A percentile compares a stretch with the other conserved stretches of the same genome.
phyloP scores from a whole-genome alignment of 2,113 vertebrate genomes.

The Pteropus alecto region DNA sequence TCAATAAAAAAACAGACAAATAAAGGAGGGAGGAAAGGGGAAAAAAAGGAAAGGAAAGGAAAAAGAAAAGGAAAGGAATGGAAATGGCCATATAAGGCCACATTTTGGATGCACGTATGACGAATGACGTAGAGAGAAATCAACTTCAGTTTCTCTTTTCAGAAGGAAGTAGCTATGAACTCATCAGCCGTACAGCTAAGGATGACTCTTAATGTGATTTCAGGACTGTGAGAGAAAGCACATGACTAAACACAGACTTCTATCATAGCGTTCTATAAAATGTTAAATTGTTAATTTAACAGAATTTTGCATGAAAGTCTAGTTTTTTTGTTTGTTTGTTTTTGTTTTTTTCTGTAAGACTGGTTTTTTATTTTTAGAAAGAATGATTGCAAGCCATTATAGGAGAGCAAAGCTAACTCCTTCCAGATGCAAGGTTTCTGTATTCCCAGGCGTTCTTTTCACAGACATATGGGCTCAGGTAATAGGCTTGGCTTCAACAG shows the following conservation, averaged over 20 bases:
- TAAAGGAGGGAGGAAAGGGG: not conserved
- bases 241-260: slow-evolving; percentile 30
- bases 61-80: not conserved
- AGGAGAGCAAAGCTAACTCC: slow-evolving; percentile 13
- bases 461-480: not conserved
- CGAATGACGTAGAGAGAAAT: not conserved
- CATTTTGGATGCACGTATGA: slow-evolving; percentile 18
- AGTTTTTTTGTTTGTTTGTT: not conserved
- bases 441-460: not conserved
- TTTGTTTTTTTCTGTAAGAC: not conserved
- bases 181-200: not conserved
- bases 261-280: not conserved
- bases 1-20: not conserved
- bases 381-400: slow-evolving; percentile 46
- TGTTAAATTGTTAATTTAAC: slow-evolving; percentile 64
- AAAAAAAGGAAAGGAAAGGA: not conserved
- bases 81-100: not conserved
- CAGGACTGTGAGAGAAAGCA: not conserved
- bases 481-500: not conserved
- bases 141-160: not conserved
- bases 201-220: slow-evolving; percentile 60
- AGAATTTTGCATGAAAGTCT: slow-evolving; percentile 53
- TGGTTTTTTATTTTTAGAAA: slow-evolving; percentile 20
- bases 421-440: slow-evolving; percentile 28
- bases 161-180: slow-evolving; percentile 13